These are phyloP conservation scores for Daphoenositta chrysoptera DNA, from an alignment of 2,113 vertebrate species.

Conservation along the genomic window DNA sequence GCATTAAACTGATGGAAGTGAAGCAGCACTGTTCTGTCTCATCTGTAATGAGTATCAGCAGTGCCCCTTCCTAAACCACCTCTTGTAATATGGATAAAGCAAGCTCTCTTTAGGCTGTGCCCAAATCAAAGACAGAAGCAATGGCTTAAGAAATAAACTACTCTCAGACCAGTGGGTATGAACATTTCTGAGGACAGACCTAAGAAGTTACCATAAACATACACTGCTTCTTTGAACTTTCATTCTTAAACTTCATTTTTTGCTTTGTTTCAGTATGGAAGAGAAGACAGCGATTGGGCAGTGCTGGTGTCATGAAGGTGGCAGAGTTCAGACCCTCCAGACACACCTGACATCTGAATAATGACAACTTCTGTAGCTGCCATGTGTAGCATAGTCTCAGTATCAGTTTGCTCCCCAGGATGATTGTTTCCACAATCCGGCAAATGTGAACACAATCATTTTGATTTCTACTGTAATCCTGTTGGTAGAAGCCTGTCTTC, in stretches of 20 bases:
- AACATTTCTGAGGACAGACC: background rate
- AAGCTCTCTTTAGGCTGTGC: background rate
- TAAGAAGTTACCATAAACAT: background rate
- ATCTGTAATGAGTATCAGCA: background rate
- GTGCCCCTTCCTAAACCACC: background rate
- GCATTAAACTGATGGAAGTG: background rate
- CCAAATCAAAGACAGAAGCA: background rate
- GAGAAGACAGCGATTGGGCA: conserved; percentile 78
- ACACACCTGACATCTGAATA: background rate
- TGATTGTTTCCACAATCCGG: conserved; percentile 45
- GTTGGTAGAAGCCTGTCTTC: conserved; percentile 43
- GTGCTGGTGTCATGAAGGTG: conserved; percentile 68
- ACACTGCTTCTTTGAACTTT: background rate
- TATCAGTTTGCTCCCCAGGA: background rate
- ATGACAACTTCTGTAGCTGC: conserved; percentile 31
- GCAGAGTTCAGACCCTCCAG: background rate
- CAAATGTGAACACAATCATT: conserved; percentile 41
- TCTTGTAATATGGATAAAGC: background rate
- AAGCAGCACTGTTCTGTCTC: background rate
- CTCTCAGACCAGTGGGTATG: background rate
- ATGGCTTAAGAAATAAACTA: background rate
- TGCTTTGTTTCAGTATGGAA: conserved; percentile 77
- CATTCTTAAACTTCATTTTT: conserved; percentile 17
- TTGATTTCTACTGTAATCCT: conserved; percentile 36
- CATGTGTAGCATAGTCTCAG: conserved; percentile 36